Base-by-base conservation (phyloP, 1,140 invertebrate species). In the Caenorhabditis latens region DNA sequence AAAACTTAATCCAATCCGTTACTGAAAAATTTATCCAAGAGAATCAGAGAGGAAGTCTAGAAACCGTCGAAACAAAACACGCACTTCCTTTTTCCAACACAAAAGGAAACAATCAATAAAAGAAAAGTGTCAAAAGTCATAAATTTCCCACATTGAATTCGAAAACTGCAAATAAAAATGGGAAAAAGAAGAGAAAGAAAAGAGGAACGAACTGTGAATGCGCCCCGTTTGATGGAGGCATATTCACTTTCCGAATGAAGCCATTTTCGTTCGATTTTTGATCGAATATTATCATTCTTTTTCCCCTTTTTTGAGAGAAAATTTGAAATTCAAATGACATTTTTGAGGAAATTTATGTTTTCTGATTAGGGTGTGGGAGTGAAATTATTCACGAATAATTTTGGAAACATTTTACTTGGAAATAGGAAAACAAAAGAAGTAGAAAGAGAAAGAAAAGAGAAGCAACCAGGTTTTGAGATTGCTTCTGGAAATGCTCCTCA, bases 261-360 rank as follows among this genome's bases (percentile, higher is more conserved):
- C 16, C 42, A 19, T 71, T 71, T 43, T 40, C 6, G 8, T 63
- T 24, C 65, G 42, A 71, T 71, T 71, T 71, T 71, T 46, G 65
- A 71, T 71, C 65, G 40, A n/a, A n/a, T 9, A 3, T 9, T 58
- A n/a, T 58, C 4, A 9, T 21, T 58, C 19, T 58, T n/a, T 16
- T 32, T 63, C 4, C n/a, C 13, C 13, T 11, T 11, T 11, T n/a
- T 9, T 3, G n/a, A 58, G 14, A 58, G 61, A 11, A 13, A 63
- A 63, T 63, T 63, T 63, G 61, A 63, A 63, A 13, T 63, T 63
- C 61, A 63, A 63, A 63, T 63, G 32, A 32, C 32, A 32, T 32
- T 24, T 13, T 13, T 11, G 9, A 5, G 61, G 11, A 9, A 21
- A 40, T 63, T 32, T 40, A 32, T 63, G 61, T 21, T 21, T 63